Evolutionary conservation across 2,797 vertebrate species (phyloP).

Genomic region (Morelia viridis): DNA sequence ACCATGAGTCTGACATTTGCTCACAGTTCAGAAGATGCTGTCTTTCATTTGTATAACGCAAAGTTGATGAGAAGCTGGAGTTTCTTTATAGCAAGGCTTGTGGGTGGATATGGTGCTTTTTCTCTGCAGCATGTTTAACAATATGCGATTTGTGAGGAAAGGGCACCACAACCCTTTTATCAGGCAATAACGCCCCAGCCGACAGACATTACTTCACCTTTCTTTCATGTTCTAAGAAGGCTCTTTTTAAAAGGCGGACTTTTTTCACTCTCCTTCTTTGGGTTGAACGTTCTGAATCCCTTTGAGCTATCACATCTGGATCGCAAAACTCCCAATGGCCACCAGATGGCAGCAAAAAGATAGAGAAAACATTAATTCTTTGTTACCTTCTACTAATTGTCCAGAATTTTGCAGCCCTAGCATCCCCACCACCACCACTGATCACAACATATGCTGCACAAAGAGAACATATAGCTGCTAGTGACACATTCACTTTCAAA

Average conservation of each 20-base stretch:
- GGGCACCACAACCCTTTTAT: slow-evolving; percentile 33
- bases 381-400: not conserved
- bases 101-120: slow-evolving; percentile 51
- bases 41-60: slow-evolving; percentile 59
- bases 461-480: slow-evolving; percentile 50
- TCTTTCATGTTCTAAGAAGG: slow-evolving; percentile 28
- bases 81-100: slow-evolving; percentile 68
- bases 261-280: not conserved
- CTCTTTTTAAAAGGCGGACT: not conserved
- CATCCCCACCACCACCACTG: not conserved
- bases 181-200: slow-evolving; percentile 52
- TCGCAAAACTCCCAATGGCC: not conserved
- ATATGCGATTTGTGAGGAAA: slow-evolving; percentile 54
- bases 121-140: slow-evolving; percentile 41
- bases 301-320: not conserved
- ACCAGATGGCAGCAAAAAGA: not conserved
- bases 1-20: slow-evolving; percentile 59
- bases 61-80: slow-evolving; percentile 63
- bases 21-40: slow-evolving; percentile 59
- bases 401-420: not conserved
- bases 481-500: slow-evolving; percentile 67
- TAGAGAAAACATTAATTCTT: not conserved
- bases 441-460: slow-evolving; percentile 48
- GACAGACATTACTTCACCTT: slow-evolving; percentile 59
- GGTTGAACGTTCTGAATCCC: not conserved